Evolutionary conservation across 2,888 invertebrate genomes (phyloP).

Genomic region (Harpagoxenus sublaevis): DNA sequence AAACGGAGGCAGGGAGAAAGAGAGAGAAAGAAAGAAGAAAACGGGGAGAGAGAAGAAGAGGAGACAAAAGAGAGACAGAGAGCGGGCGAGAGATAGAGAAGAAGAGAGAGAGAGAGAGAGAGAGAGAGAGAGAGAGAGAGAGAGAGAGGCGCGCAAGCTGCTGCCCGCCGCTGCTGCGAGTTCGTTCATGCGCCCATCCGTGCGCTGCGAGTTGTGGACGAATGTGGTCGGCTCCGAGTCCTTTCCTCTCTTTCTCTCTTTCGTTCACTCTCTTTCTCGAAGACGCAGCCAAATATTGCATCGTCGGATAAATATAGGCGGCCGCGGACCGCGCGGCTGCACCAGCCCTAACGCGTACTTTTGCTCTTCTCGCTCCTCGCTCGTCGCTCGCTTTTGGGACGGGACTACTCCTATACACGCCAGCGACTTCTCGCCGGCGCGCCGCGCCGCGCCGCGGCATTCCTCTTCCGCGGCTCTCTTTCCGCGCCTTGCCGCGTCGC

Average conservation of each 20-base stretch:
- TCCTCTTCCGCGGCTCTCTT: conserved; percentile 70
- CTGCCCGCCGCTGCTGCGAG: conserved; percentile 58
- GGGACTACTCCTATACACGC: conserved; percentile 67
- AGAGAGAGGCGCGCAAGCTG: conserved; percentile 63
- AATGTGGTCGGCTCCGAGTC: conserved; percentile 73
- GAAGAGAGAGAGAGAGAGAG: conserved; percentile 30
- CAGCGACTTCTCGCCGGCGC: conserved; percentile 55
- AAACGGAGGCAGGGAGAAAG: conserved; percentile 52
- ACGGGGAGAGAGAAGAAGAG: conserved; percentile 32
- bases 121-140: conserved; percentile 42
- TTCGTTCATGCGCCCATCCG: conserved; percentile 77
- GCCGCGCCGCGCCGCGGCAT: conserved; percentile 65
- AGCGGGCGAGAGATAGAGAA: conserved; percentile 19
- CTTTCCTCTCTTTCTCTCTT: conserved; percentile 52
- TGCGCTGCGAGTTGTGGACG: conserved; percentile 74
- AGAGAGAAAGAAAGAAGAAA: conserved; percentile 30
- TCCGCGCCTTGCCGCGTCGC: conserved; percentile 59
- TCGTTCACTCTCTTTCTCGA: conserved; percentile 61
- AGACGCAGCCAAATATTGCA: conserved; percentile 83
- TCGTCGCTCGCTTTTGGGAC: conserved; percentile 71
- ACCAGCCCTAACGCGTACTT: conserved; percentile 72
- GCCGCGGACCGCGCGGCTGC: conserved; percentile 52
- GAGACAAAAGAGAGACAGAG: conserved; percentile 18
- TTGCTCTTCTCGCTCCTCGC: conserved; percentile 64
- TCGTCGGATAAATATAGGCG: conserved; percentile 83